Conservation (phyloP, 1,140 invertebrate genomes). For the Aphaenogaster floridana region DNA sequence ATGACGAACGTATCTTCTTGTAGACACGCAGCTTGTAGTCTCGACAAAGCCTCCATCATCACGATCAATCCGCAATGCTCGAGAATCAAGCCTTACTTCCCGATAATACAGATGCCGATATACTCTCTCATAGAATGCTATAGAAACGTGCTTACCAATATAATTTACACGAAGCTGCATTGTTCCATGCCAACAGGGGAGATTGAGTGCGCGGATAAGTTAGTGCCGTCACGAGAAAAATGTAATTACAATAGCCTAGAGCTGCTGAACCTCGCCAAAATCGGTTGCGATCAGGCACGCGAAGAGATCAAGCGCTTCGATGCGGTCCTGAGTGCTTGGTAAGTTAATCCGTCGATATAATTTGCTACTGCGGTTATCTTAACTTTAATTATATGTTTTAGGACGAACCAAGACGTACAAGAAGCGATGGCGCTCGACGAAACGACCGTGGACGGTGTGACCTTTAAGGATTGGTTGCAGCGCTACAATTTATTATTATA, state of each 20-base stretch:
- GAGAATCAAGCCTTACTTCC: slow-evolving; percentile 69
- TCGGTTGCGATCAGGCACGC: slow-evolving; percentile 61
- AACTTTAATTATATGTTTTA: slow-evolving; percentile 64
- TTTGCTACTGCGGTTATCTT: not conserved
- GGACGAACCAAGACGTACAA: slow-evolving; percentile 77
- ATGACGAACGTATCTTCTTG: slow-evolving; percentile 30
- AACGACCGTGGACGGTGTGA: slow-evolving; percentile 73
- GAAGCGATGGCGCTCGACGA: slow-evolving; percentile 75
- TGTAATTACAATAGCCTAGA: slow-evolving; percentile 71
- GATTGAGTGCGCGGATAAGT: slow-evolving; percentile 21
- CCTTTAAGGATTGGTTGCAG: slow-evolving; percentile 79
- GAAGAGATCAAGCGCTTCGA: slow-evolving; percentile 76
- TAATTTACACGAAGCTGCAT: slow-evolving; percentile 65
- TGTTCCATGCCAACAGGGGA: slow-evolving; percentile 44
- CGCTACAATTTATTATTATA: slow-evolving; percentile 78
- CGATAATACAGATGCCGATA: slow-evolving; percentile 76
- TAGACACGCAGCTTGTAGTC: slow-evolving; percentile 77
- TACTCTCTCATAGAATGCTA: slow-evolving; percentile 80
- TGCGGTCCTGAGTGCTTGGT: slow-evolving; percentile 77
- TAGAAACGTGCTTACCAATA: slow-evolving; percentile 68
- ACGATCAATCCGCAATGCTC: slow-evolving; percentile 40
- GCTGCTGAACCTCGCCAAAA: slow-evolving; percentile 71
- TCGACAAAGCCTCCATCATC: slow-evolving; percentile 70
- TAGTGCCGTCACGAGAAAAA: slow-evolving; percentile 44
- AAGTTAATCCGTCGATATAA: slow-evolving; percentile 46